Evolutionary conservation across 2,888 invertebrate genomes (phyloP).

Genomic region (Amblyteles armatorius): DNA sequence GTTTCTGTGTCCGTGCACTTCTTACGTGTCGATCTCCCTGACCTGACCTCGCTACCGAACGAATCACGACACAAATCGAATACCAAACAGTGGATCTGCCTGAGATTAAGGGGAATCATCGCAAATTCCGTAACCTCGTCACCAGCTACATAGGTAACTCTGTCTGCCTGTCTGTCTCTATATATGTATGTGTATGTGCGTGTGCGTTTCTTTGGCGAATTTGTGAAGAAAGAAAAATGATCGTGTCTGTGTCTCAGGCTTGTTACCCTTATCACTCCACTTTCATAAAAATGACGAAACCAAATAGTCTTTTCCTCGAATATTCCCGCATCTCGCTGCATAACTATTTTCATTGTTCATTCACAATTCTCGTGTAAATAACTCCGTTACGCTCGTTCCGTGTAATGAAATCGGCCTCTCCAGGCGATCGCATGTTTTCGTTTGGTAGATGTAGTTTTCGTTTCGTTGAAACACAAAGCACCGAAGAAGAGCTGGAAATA

Average conservation of each 20-base stretch:
- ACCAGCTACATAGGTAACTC: conserved; percentile 98
- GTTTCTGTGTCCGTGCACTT: conserved; percentile 84
- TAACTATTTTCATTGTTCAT: conserved; percentile 15
- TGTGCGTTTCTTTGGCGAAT: conserved; percentile 47
- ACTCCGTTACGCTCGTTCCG: conserved; percentile 17
- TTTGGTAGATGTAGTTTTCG: conserved; percentile 41
- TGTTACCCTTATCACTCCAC: conserved; percentile 56
- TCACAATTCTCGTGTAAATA: conserved; percentile 34
- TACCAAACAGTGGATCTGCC: conserved; percentile 95
- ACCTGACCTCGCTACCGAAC: conserved; percentile 81
- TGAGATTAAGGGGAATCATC: conserved; percentile 99
- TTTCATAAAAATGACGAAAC: conserved; percentile 54
- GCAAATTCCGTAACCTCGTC: conserved; percentile 99
- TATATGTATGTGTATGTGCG: conserved; percentile 54
- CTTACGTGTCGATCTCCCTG: conserved; percentile 83
- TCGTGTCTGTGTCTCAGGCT: conserved; percentile 58
- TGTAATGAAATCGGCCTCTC: conserved; percentile 25
- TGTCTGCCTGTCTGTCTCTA: conserved; percentile 78
- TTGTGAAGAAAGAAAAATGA: conserved; percentile 25
- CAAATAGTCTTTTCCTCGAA: neutral
- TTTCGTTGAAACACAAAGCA: conserved; percentile 32
- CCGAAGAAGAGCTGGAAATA: conserved; percentile 41
- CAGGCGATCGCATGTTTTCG: conserved; percentile 39
- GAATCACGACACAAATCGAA: conserved; percentile 80
- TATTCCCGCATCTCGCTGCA: conserved; percentile 35